A percentile compares a stretch with the other conserved stretches of the same genome.
Evolutionary conservation across 2,888 invertebrate genomes (phyloP).

Genomic region (Cataglyphis altisquamis): DNA sequence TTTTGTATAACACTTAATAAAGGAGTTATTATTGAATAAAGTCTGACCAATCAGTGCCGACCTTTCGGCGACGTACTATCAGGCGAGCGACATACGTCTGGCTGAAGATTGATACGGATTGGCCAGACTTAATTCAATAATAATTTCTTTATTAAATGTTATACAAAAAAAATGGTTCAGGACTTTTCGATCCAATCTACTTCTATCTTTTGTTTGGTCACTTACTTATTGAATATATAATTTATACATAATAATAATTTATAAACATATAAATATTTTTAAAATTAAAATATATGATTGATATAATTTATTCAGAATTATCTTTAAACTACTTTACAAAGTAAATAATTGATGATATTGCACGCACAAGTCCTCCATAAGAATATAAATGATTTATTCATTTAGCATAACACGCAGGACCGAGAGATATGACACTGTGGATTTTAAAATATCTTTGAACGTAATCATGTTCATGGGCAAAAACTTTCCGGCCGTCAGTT

Average conservation of each 20-base stretch:
- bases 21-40: too few relatives aligned
- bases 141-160: too few relatives aligned
- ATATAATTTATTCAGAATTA: constrained; percentile 17
- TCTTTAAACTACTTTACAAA: not conserved
- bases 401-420: constrained; percentile 72
- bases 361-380: not conserved
- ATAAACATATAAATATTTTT: not conserved
- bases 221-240: not conserved
- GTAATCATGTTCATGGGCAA: constrained; percentile 69
- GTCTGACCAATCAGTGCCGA: too few relatives aligned
- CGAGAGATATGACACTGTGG: constrained; percentile 72
- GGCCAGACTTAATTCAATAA: too few relatives aligned
- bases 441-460: constrained; percentile 71
- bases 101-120: too few relatives aligned
- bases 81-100: too few relatives aligned
- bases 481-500: constrained; percentile 73
- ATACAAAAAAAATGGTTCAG: too few relatives aligned
- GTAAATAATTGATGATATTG: not conserved
- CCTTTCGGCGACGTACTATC: too few relatives aligned
- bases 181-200: too few relatives aligned
- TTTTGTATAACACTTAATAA: too few relatives aligned
- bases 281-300: constrained; percentile 12
- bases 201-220: too few relatives aligned
- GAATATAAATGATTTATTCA: constrained; percentile 42
- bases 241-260: not conserved